A percentile compares a stretch with the other conserved stretches of the same genome.
Evolutionary conservation across 2,797 vertebrate species (phyloP).

Genomic region (Triplophysa bombifrons): DNA sequence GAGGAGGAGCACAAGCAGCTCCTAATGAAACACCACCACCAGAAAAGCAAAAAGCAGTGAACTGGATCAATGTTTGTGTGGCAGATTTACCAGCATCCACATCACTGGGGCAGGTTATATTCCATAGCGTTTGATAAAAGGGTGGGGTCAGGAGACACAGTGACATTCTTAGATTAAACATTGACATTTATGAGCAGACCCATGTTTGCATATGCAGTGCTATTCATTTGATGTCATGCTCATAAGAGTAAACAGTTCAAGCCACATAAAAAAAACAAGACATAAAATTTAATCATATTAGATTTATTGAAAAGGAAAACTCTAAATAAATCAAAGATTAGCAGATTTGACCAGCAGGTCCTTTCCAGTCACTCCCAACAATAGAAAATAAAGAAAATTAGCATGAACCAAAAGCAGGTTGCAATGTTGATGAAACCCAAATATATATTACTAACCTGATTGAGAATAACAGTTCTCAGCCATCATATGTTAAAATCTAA

Average conservation of each 20-base stretch:
- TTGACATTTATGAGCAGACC: background rate
- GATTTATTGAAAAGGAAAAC: conserved; percentile 3
- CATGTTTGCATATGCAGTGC: background rate
- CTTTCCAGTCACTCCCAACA: background rate
- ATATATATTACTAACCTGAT: background rate
- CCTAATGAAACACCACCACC: conserved; percentile 1
- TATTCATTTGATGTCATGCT: too few relatives aligned
- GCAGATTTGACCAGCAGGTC: background rate
- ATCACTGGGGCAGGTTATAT: background rate
- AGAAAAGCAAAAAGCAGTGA: background rate
- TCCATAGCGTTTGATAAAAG: background rate
- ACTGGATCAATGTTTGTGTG: background rate
- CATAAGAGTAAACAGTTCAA: too few relatives aligned
- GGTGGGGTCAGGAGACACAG: background rate
- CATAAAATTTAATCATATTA: too few relatives aligned
- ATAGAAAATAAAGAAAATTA: background rate
- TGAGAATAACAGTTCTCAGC: background rate
- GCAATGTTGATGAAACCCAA: background rate
- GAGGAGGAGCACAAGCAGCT: conserved; percentile 42
- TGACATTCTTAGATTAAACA: background rate
- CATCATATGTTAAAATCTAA: background rate
- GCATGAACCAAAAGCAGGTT: background rate
- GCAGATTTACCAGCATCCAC: background rate
- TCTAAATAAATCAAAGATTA: background rate
- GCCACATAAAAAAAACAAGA: background rate